Percentiles rank a stretch among this genome's conserved stretches.
These are phyloP conservation scores for Pygathrix nemaeus DNA, from an alignment of 2,113 vertebrate species.

Conservation along the genomic window DNA sequence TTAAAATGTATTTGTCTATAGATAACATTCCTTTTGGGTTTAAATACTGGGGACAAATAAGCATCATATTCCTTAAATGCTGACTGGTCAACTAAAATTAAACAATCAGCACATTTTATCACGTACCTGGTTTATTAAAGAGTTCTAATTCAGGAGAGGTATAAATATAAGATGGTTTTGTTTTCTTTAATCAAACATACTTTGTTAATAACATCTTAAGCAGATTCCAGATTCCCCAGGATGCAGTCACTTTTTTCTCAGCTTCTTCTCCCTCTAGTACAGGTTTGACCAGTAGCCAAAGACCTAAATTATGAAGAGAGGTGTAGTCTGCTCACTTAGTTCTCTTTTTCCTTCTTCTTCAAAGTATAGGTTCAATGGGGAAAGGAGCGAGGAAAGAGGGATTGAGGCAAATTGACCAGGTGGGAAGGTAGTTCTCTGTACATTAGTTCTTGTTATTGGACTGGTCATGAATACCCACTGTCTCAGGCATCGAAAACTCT, in stretches of 20 bases:
- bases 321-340: background rate
- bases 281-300: background rate
- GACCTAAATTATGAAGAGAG: background rate
- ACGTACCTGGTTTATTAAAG: background rate
- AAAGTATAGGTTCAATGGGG: background rate
- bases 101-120: background rate
- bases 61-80: background rate
- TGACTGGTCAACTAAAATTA: background rate
- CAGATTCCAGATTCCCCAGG: background rate
- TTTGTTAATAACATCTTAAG: background rate
- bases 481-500: background rate
- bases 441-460: background rate
- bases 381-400: background rate
- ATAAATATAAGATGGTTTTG: background rate
- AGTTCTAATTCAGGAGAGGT: background rate
- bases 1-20: background rate
- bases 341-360: background rate
- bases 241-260: background rate
- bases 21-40: background rate
- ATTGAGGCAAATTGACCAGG: background rate
- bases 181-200: background rate
- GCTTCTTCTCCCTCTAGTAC: background rate
- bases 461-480: background rate
- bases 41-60: background rate
- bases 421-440: background rate